phyloP scores from a whole-genome alignment of 2,888 invertebrate genomes.

The Crossocerus cetratus region DNA sequence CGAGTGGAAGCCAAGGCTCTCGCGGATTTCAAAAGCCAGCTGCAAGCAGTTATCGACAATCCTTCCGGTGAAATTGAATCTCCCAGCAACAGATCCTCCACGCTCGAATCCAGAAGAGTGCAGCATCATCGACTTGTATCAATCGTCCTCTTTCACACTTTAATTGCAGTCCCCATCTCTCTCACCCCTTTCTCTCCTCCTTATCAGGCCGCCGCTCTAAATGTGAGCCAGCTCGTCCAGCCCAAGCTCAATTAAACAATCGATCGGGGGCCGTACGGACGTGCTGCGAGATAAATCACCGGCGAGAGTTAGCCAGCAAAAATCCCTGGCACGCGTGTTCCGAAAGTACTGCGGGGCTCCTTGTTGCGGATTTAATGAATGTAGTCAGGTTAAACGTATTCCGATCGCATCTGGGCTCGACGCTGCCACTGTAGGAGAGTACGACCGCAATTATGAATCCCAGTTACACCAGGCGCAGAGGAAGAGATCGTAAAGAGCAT shows the following conservation, averaged over 20 bases:
- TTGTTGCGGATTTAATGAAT: constrained; percentile 14
- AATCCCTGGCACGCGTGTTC: constrained; percentile 1
- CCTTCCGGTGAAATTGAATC: constrained; percentile 35
- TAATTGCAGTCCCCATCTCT: not conserved
- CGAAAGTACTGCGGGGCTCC: constrained; percentile 16
- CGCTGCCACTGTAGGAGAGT: constrained; percentile 30
- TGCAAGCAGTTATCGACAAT: constrained; percentile 30
- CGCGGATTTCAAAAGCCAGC: constrained; percentile 18
- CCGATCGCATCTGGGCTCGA: constrained; percentile 43
- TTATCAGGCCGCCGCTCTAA: not conserved
- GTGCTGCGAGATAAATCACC: not conserved
- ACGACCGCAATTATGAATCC: constrained; percentile 49
- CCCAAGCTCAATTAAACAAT: not conserved
- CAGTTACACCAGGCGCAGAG: constrained; percentile 41
- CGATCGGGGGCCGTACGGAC: not conserved
- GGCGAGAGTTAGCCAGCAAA: not conserved
- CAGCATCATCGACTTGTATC: not conserved
- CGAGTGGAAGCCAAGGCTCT: constrained; percentile 14
- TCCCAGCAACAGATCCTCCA: not conserved
- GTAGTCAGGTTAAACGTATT: constrained; percentile 42
- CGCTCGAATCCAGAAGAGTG: not conserved
- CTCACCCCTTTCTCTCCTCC: not conserved
- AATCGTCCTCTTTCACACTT: not conserved
- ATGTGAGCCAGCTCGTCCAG: not conserved
- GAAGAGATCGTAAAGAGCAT: constrained; percentile 54